Base-by-base conservation (phyloP, 2,113 vertebrate species). In the Boleophthalmus pectinirostris region DNA sequence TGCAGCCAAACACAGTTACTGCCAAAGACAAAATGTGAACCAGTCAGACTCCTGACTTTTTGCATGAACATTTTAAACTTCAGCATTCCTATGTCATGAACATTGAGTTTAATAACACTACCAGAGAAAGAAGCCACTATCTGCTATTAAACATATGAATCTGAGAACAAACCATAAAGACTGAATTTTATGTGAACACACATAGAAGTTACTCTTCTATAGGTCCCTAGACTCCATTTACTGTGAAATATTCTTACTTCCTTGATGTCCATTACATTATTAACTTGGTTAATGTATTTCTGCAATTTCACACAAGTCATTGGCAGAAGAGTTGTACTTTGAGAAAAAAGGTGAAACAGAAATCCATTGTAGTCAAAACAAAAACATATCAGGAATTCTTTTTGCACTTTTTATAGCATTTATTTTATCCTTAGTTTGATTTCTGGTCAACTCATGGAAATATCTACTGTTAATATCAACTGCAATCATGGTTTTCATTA, bases 181-280 rank as follows among this genome's bases (percentile, higher is more conserved):
- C 74, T 79, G 72, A 47, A 74, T 81, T 80, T 89, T 79, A 87
- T 78, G 47, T 35, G 78, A 84, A 86, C 81, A 70, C 70, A 74
- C 82, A 84, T 73, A 79, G 68, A 66, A 77, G 83, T 86, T 78
- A 74, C 51, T 58, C 46, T 78, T 80, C 51, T 75, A 63, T 63
- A 66, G 81, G 65, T 81, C 80, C 60, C 72, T 23, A 13, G 54
- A 35, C 68, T 84, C 58, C 82, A 74, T 85, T 85, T 85, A 81
- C 74, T 87, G 13, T 67, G 16, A 70, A 49, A 49, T 18, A 49
- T 49, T 49, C 14, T 16, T 49, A 49, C 16, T 49, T 16, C 15
- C 47, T 49, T 49, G 47, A 49, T 49, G 16, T 49, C 15, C 47
- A 49, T 49, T 49, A 16, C 47, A 49, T 49, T 49, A 49, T 16